Evolutionary conservation across 2,113 vertebrate species (phyloP).

Genomic region (Paradoxurus hermaphroditus): DNA sequence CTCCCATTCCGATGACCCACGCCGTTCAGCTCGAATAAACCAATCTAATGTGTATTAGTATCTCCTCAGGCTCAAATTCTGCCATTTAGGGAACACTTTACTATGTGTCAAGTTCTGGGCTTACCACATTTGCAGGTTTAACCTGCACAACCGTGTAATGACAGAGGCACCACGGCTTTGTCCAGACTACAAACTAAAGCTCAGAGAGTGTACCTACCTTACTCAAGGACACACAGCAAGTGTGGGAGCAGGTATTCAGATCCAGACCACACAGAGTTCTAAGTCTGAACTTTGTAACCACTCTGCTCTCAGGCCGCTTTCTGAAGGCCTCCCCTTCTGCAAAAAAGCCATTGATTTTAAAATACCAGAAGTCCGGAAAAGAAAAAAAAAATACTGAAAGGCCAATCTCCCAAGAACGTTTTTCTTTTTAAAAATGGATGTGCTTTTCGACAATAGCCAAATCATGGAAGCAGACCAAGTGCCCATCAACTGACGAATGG

Average conservation of each 20-base stretch:
- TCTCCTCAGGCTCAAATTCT: not conserved
- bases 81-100: not conserved
- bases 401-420: not conserved
- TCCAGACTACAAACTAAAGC: not conserved
- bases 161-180: not conserved
- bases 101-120: not conserved
- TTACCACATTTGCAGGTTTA: not conserved
- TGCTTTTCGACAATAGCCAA: too few relatives aligned
- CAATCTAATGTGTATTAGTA: not conserved
- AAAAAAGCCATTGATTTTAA: not conserved
- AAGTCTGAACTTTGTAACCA: accelerated
- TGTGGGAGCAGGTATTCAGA: not conserved
- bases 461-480: too few relatives aligned
- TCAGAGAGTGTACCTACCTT: not conserved
- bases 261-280: accelerated
- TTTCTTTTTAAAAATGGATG: not conserved
- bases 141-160: not conserved
- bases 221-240: not conserved
- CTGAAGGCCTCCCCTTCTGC: not conserved
- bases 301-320: not conserved
- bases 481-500: too few relatives aligned
- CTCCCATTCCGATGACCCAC: not conserved
- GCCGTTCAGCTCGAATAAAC: not conserved
- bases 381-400: not conserved
- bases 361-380: not conserved